phyloP scores from a whole-genome alignment of 1,140 invertebrate genomes.

The Agrilus planipennis region DNA sequence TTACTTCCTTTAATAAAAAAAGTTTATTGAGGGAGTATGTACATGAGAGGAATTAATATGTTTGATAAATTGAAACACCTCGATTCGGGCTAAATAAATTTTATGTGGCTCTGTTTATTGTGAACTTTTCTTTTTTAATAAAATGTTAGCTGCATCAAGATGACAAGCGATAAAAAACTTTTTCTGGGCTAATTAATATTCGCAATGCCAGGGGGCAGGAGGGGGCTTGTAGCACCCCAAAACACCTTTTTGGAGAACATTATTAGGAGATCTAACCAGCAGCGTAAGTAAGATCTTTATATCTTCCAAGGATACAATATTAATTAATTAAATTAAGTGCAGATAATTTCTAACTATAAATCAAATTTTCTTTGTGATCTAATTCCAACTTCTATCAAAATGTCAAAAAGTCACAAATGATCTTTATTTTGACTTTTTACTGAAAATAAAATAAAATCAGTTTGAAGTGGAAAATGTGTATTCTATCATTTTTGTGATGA shows the following conservation, averaged over 20 bases:
- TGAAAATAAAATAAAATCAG: no score
- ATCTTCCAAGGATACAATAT: background rate
- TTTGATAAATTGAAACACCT: conserved; percentile 14
- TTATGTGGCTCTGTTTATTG: conserved; percentile 3
- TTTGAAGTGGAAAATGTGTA: no score
- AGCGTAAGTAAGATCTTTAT: conserved; percentile 68
- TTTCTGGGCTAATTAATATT: background rate
- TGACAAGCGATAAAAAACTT: conserved; percentile 10
- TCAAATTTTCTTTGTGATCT: no score
- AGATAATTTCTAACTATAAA: no score
- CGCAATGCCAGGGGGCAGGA: conserved; percentile 80
- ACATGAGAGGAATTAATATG: conserved; percentile 5
- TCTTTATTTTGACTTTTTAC: no score
- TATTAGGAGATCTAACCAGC: conserved; percentile 90
- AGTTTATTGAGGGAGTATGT: background rate
- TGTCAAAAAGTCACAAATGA: no score
- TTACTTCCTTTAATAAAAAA: background rate
- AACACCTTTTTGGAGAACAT: conserved; percentile 99
- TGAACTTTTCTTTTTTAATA: conserved; percentile 2
- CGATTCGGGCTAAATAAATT: conserved; percentile 13
- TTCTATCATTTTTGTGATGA: no score
- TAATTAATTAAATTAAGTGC: no score
- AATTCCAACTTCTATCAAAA: no score
- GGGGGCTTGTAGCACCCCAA: conserved; percentile 97
- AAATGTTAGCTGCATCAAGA: conserved; percentile 5